phyloP scores from a whole-genome alignment of 2,797 vertebrate species.

The Falco columbarius region DNA sequence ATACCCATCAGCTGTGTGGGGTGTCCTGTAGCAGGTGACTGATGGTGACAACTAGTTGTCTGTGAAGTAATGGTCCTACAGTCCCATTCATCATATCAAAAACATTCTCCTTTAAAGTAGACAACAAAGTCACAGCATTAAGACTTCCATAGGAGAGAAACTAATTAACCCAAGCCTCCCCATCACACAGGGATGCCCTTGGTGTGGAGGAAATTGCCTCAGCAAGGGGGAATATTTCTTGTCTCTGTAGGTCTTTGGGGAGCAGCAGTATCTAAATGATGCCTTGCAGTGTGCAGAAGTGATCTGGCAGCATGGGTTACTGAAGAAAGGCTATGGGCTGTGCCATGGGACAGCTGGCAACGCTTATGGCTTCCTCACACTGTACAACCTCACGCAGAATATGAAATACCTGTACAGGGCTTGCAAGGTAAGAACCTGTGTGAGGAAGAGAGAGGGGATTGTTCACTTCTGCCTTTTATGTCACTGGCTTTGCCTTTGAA shows the following conservation, averaged over 20 bases:
- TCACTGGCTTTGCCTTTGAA: not conserved
- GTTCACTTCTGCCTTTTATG: not conserved
- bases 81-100: not conserved
- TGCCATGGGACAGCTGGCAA: slow-evolving; percentile 94
- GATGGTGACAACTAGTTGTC: not conserved
- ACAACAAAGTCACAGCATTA: not conserved
- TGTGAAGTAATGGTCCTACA: not conserved
- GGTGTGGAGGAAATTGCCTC: not conserved
- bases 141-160: not conserved
- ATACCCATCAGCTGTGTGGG: not conserved
- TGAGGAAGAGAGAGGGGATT: not conserved
- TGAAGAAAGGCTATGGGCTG: slow-evolving; percentile 95
- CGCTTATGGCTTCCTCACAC: slow-evolving; percentile 89
- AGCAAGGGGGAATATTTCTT: not conserved
- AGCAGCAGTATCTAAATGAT: slow-evolving; percentile 85
- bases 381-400: slow-evolving; percentile 89
- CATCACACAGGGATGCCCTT: not conserved
- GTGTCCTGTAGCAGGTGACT: not conserved
- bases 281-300: slow-evolving; percentile 90
- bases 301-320: slow-evolving; percentile 88
- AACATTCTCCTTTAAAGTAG: not conserved
- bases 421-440: slow-evolving; percentile 84
- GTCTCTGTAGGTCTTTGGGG: slow-evolving; percentile 83
- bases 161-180: not conserved
- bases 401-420: slow-evolving; percentile 91